phyloP scores from a whole-genome alignment of 1,140 invertebrate genomes.

The Drosophila elegans region DNA sequence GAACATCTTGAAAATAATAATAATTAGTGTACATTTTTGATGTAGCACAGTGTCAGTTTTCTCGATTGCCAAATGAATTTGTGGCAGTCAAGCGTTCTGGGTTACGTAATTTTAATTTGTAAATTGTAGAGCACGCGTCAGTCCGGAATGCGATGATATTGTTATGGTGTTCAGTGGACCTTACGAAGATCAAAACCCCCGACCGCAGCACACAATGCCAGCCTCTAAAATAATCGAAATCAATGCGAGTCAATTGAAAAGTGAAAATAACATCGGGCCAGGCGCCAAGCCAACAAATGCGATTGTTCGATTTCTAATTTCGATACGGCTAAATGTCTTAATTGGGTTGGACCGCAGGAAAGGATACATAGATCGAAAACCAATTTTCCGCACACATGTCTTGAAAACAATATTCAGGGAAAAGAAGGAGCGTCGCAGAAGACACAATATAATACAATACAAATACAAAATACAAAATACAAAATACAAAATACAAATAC shows the following conservation, averaged over 20 bases:
- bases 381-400: slow-evolving; percentile 74
- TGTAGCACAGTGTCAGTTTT: background rate
- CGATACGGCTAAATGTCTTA: slow-evolving; percentile 54
- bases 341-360: slow-evolving; percentile 29
- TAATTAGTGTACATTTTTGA: no score
- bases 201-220: slow-evolving; percentile 32
- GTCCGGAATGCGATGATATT: slow-evolving; percentile 14
- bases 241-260: slow-evolving; percentile 76
- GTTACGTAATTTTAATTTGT: slow-evolving; percentile 52
- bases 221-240: slow-evolving; percentile 66
- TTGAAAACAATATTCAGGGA: slow-evolving; percentile 9
- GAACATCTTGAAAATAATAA: no score
- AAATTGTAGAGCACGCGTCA: slow-evolving; percentile 70
- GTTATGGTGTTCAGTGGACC: slow-evolving; percentile 60
- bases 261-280: slow-evolving; percentile 40
- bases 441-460: slow-evolving; percentile 1
- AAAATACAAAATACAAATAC: background rate
- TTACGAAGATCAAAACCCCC: slow-evolving; percentile 32
- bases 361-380: slow-evolving; percentile 31
- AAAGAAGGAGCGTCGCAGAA: slow-evolving; percentile 1
- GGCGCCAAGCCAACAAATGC: slow-evolving; percentile 67
- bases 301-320: slow-evolving; percentile 7
- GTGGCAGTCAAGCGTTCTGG: slow-evolving; percentile 6
- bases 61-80: slow-evolving; percentile 17
- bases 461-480: background rate